Base-by-base conservation (phyloP, 1,140 invertebrate species). In the Triops longicaudatus region DNA sequence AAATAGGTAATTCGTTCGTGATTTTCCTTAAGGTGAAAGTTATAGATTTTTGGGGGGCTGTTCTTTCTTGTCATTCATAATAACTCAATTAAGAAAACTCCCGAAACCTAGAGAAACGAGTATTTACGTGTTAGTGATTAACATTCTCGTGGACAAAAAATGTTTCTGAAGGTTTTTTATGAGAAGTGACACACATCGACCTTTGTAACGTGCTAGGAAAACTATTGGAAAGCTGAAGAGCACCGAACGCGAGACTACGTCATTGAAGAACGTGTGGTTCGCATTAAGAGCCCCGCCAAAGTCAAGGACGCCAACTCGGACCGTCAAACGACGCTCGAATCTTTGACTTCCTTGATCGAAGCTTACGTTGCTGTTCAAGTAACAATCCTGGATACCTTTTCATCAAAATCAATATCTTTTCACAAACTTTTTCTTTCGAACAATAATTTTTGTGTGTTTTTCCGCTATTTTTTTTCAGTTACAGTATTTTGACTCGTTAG, bases 151-250 rank as follows among this genome's bases (percentile, higher is more conserved):
- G 31, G 7, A 37, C 2, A 37, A 4, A 37, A 37, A 37, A 37
- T 37, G 2, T 37, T 37, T 7, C 31, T 37, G 31, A 37, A 37
- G 31, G 31, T 7, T 37, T 37, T 37, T 37, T 2, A 37, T 37
- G 31, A 37, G 7, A 37, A 37, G 31, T 37, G 31, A 37, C 31
- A 4, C 31, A 37, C 31, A 7, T 37, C 31, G 31, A 37, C 31
- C 31, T 7, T 37, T 37, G 7, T 37, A 37, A 37, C 31, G 7
- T 7, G 31, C 31, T 22, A 63, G 50, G 50, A 63, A 9, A 63
- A 63, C 22, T 63, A 63, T 22, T 63, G 50, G 50, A 63, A 63
- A 63, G 50, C 50, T 63, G 50, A 63, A 63, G 50, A 63, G 50
- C 50, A 63, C 50, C 50, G 50, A 63, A 63, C 50, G 17, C 50